Evolutionary conservation across 2,113 vertebrate species (phyloP).

Genomic region (Lonchura striata): DNA sequence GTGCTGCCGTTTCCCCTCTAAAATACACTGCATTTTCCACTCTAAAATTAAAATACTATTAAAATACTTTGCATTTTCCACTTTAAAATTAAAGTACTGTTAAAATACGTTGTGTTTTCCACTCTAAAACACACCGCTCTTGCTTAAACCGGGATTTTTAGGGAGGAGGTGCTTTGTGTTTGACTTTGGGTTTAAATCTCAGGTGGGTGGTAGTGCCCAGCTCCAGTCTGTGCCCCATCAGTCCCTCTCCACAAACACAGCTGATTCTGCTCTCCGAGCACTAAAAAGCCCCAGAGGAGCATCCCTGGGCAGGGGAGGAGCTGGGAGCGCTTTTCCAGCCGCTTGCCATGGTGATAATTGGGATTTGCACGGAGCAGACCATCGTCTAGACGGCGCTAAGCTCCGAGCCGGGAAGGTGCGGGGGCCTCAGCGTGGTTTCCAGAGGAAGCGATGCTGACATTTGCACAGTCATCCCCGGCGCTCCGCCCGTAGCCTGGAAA

Average conservation of each 20-base stretch:
- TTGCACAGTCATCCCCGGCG: constrained; percentile 25
- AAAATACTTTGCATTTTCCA: no score
- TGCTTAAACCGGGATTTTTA: background rate
- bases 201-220: fast-evolving
- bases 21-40: background rate
- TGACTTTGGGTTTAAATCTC: background rate
- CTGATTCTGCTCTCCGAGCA: fast-evolving
- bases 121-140: background rate
- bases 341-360: fast-evolving
- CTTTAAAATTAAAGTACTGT: no score
- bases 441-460: background rate
- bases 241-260: no score
- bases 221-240: background rate
- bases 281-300: background rate
- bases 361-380: background rate
- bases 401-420: background rate
- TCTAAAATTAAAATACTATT: background rate
- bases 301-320: background rate
- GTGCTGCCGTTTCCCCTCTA: background rate
- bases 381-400: background rate
- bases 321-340: background rate
- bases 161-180: background rate
- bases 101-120: background rate
- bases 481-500: background rate
- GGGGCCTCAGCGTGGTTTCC: background rate